Evolutionary conservation across 2,797 vertebrate species (phyloP), one percentile per base, ranked within the genome.

Genomic region (Sebastiscus albofasciatus): DNA sequence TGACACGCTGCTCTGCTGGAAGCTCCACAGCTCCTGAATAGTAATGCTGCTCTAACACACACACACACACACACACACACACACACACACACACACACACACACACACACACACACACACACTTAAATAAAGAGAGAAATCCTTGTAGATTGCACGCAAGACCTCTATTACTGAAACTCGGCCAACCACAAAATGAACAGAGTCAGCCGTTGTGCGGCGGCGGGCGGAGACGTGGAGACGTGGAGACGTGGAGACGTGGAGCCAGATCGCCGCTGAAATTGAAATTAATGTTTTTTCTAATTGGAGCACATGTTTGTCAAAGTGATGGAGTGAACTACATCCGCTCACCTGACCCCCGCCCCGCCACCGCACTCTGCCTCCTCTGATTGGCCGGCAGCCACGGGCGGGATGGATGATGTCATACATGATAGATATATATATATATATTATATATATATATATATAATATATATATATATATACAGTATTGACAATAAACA

Each of bases 211-310:
- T 61, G 87, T 83, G 87, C 77, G 33, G 86, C 87, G 77, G 87
- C 67, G 60, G 79, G 72, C 81, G 29, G 29, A 31, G 29, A 7
- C 26, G 26, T 26, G 26, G 26, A 26, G 26, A 26, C 29, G 29
- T 31, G 29, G 29, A 31, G 29, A 31, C 29, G 29, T 31, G 16
- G 59, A 91, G 90, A 86, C 68, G 70, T 60, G 85, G 75, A 75
- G 74, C 65, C 8, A 80, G 77, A 87, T 87, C 42, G 75, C 72
- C 6, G 86, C 74, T 14, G 55, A 83, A 84, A 93, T 91, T 90
- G 80, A 91, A 92, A 94, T 92, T 80, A 92, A 94, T 92, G 87
- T 69, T 76, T 91, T 92, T 83, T 90, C 91, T 94, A 92, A 94
- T 94, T 90, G 89, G 87, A 90, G 76, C 89, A 90, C 91, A 85